These are phyloP conservation scores for Bradypodion pumilum DNA, from an alignment of 2,797 vertebrate species.

Conservation along the genomic window DNA sequence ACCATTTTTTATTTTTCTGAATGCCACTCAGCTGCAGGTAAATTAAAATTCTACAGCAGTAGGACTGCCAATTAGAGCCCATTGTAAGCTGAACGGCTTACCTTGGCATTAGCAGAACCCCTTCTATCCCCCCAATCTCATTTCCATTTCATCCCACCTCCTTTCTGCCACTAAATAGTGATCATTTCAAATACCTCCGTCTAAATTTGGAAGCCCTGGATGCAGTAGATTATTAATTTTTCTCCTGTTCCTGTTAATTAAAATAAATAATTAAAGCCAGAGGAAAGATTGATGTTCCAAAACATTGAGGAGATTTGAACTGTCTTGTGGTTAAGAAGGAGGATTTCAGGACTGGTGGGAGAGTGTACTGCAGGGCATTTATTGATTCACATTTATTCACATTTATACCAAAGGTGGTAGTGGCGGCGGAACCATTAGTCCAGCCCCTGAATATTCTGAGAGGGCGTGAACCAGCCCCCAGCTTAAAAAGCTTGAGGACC, in stretches of 20 bases:
- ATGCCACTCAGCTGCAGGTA: slow-evolving; percentile 45
- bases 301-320: background rate
- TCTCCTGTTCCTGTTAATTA: background rate
- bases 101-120: slow-evolving; percentile 24
- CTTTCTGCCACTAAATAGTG: background rate
- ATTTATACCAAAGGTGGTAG: slow-evolving; percentile 49
- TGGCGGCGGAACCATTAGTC: too few relatives aligned
- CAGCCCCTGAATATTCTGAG: too few relatives aligned
- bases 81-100: slow-evolving; percentile 2
- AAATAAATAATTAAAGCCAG: slow-evolving; percentile 4
- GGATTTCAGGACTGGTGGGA: background rate
- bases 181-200: background rate
- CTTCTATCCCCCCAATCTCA: background rate
- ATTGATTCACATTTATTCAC: slow-evolving; percentile 51
- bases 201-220: background rate
- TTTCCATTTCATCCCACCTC: background rate
- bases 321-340: background rate
- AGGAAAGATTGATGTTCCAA: slow-evolving; percentile 6
- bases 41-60: slow-evolving; percentile 42
- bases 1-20: slow-evolving; percentile 41
- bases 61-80: slow-evolving; percentile 42
- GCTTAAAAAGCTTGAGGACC: background rate
- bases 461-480: too few relatives aligned
- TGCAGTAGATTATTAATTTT: background rate
- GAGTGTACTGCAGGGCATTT: background rate